Conservation (phyloP, 2,888 invertebrate species). For the Ochlodes sylvanus region DNA sequence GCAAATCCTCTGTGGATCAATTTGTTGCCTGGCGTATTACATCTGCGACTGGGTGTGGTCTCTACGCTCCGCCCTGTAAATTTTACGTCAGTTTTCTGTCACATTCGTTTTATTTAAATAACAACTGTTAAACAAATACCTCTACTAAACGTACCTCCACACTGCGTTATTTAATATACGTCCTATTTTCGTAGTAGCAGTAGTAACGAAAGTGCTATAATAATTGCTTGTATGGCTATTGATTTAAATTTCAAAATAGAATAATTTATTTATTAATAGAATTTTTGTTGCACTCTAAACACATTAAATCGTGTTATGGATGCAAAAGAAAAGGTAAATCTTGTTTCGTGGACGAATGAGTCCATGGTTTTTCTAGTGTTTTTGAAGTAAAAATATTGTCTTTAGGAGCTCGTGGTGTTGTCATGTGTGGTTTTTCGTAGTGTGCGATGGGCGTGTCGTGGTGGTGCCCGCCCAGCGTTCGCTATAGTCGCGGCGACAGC, state of each 20-base stretch:
- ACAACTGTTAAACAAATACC: neutral
- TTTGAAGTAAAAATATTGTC: constrained; percentile 16
- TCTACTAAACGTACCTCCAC: neutral
- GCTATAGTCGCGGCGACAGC: constrained; percentile 46
- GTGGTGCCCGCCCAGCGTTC: constrained; percentile 66
- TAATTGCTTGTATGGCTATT: no score
- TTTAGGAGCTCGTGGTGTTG: constrained; percentile 9
- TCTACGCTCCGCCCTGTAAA: constrained; percentile 53
- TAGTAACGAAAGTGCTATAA: neutral
- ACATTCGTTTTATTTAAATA: constrained; percentile 45
- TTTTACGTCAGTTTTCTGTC: constrained; percentile 47
- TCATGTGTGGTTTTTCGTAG: constrained; percentile 43
- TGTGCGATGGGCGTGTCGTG: constrained; percentile 67
- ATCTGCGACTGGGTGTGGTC: constrained; percentile 61
- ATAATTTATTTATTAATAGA: no score
- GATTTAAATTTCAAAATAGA: neutral
- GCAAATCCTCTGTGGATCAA: constrained; percentile 58
- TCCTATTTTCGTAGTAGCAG: neutral
- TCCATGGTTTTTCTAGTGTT: neutral
- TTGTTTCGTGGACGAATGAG: neutral
- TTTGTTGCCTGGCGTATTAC: constrained; percentile 58
- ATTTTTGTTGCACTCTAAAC: neutral
- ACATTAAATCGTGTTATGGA: neutral
- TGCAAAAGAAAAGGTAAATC: neutral
- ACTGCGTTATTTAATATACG: neutral